phyloP scores from a whole-genome alignment of 2,113 vertebrate species.

The Synodontis membranacea region DNA sequence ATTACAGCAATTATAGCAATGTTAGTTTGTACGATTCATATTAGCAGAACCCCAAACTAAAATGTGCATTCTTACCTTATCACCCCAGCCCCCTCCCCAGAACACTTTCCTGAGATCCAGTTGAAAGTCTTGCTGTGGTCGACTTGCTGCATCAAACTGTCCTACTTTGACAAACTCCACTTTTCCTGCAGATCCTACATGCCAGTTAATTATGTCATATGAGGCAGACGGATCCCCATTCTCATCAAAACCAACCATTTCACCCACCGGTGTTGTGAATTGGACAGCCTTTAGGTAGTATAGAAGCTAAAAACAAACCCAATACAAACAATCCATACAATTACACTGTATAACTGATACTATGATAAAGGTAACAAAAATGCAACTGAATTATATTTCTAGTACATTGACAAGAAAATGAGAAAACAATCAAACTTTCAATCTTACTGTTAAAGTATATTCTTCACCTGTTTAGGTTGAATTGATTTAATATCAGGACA shows the following conservation, averaged over 20 bases:
- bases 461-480: conserved; percentile 55
- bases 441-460: not conserved
- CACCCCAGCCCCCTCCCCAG: conserved; percentile 51
- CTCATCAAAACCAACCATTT: conserved; percentile 67
- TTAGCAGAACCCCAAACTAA: not conserved
- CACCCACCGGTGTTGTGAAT: conserved; percentile 60
- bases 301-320: conserved; percentile 51
- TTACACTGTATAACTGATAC: not conserved
- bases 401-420: not conserved
- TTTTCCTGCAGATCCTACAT: conserved; percentile 61
- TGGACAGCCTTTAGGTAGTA: conserved; percentile 60
- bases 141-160: conserved; percentile 64
- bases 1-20: not conserved
- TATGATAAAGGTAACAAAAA: not conserved
- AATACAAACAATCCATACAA: not conserved
- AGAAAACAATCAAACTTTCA: not conserved
- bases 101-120: conserved; percentile 56
- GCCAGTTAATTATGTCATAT: conserved; percentile 76
- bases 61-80: conserved; percentile 41
- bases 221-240: conserved; percentile 72
- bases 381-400: not conserved
- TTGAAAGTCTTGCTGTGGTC: conserved; percentile 44
- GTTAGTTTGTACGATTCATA: not conserved
- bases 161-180: conserved; percentile 67
- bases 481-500: conserved; percentile 54